These are phyloP conservation scores for Magallana angulata DNA, from an alignment of 1,140 invertebrate genomes.

Conservation along the genomic window DNA sequence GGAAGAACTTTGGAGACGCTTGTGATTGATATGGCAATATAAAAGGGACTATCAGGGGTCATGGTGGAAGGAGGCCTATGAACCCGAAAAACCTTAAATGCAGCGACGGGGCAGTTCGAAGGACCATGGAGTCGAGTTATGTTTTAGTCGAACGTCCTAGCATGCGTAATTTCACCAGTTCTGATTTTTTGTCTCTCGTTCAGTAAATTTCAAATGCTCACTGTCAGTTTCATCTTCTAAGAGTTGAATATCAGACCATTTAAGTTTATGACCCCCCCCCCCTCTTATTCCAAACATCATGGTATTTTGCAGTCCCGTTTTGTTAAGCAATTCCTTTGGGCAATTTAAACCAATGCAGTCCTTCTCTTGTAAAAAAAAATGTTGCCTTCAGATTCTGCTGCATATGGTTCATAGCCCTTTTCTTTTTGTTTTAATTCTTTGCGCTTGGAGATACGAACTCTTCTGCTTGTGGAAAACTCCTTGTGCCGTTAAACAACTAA, in stretches of 20 bases:
- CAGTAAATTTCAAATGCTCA: background rate
- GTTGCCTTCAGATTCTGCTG: background rate
- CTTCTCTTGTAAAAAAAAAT: background rate
- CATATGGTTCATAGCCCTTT: background rate
- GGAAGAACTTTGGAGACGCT: no score
- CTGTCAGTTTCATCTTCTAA: background rate
- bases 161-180: background rate
- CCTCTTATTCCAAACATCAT: background rate
- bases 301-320: background rate
- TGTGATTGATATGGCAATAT: background rate
- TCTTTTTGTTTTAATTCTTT: background rate
- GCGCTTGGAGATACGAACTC: no score
- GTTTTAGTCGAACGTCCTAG: background rate
- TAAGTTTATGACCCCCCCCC: background rate
- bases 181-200: background rate
- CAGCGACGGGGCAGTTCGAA: background rate
- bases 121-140: background rate
- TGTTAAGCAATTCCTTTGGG: background rate
- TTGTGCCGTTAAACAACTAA: no score
- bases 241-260: background rate
- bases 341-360: background rate
- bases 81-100: background rate
- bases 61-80: background rate
- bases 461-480: no score
- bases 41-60: background rate